These are phyloP conservation scores for Camponotus vicinus DNA, from an alignment of 1,140 invertebrate genomes.

Conservation along the genomic window DNA sequence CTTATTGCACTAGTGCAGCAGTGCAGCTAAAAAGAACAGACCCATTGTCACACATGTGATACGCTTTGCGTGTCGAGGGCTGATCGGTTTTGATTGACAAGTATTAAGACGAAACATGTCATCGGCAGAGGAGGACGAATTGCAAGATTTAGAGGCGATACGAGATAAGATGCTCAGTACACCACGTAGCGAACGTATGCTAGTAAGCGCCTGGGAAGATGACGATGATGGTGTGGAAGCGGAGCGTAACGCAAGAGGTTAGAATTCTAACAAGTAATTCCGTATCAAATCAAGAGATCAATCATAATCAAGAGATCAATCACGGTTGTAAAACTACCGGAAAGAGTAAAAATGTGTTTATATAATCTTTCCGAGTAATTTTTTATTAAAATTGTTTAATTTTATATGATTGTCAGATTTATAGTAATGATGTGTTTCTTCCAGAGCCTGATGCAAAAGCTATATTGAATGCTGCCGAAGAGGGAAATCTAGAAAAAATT, in stretches of 20 bases:
- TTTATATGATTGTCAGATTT: background rate
- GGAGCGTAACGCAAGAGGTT: constrained; percentile 85
- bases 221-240: constrained; percentile 86
- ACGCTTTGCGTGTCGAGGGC: background rate
- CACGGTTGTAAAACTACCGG: background rate
- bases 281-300: no score
- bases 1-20: no score
- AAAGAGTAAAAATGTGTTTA: background rate
- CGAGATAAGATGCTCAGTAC: constrained; percentile 79
- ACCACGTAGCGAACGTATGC: constrained; percentile 80
- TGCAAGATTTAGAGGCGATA: constrained; percentile 80
- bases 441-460: constrained; percentile 89
- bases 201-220: constrained; percentile 87
- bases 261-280: constrained; percentile 42
- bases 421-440: constrained; percentile 70
- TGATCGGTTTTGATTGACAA: background rate
- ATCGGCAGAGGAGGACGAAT: constrained; percentile 81
- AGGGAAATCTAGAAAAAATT: constrained; percentile 90
- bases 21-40: no score
- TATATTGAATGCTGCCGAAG: constrained; percentile 94
- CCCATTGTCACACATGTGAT: background rate
- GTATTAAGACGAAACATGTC: constrained; percentile 40
- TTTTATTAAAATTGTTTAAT: background rate
- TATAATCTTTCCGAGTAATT: background rate
- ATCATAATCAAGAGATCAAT: no score